Evolutionary conservation across 2,113 vertebrate species (phyloP).

Genomic region (Emydura subglobosa): DNA sequence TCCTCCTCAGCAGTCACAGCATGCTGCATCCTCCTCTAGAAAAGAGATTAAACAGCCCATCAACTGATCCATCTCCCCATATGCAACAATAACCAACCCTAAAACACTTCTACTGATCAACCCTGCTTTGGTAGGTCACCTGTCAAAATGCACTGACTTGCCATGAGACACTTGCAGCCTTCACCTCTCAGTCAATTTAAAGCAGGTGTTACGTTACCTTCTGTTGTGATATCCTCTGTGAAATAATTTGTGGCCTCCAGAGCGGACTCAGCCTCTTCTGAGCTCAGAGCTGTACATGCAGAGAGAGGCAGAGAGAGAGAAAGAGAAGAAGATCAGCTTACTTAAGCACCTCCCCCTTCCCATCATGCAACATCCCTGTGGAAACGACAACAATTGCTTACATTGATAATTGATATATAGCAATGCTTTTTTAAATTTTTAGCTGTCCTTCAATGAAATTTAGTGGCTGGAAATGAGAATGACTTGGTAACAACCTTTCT

Average conservation of each 20-base stretch:
- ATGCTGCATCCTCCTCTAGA: background rate
- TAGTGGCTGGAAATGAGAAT: background rate
- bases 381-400: background rate
- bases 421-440: background rate
- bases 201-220: conserved; percentile 79
- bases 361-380: background rate
- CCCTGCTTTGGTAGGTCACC: background rate
- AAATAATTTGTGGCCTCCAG: conserved; percentile 93
- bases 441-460: background rate
- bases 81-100: background rate
- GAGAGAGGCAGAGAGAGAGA: background rate
- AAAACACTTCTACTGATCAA: background rate
- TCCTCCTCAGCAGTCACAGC: conserved; percentile 17
- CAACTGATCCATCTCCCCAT: background rate
- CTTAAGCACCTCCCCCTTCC: no score
- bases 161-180: background rate
- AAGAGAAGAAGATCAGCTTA: background rate
- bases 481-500: background rate
- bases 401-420: no score
- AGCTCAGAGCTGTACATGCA: conserved; percentile 84
- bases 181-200: background rate
- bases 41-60: background rate
- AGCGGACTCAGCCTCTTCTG: conserved; percentile 94
- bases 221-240: conserved; percentile 84
- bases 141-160: background rate